Base-by-base conservation (phyloP, 1,140 invertebrate species). In the Drosophila jambulina region DNA sequence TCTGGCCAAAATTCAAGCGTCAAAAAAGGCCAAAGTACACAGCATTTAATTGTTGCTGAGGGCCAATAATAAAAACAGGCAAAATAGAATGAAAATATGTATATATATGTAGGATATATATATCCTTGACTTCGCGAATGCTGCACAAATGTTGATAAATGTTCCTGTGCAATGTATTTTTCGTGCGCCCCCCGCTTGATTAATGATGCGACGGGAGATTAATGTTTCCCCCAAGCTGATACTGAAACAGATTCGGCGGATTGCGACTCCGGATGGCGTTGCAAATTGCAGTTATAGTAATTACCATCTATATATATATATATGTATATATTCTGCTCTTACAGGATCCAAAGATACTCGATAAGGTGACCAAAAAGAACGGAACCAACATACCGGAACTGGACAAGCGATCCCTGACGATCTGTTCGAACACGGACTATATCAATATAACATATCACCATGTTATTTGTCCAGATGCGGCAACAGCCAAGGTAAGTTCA, bases 391-490 rank as follows among this genome's bases (percentile, higher is more conserved):
- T 91, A 15, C 96, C 97, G 58, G 96, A 95, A 75, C 92, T 99
- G 43, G 99, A 99, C 88, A 97, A 99, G 51, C 97, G 98, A 92
- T 99, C 98, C 48, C 93, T 99, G n/a, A 99, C 98, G 51, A 98
- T 99, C 80, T 99, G 99, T 93, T 98, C 98, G 92, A 99, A 99
- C n/a, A 97, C 97, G 21, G 99, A 99, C 94, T 98, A 99, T 93
- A 99, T 99, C 83, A 99, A 99, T 93, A 98, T 99, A 93, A 99
- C 98, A 94, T 99, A 99, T 93, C 98, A 98, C 80, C 98, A 99
- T 93, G 96, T 99, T 79, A 97, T 99, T 40, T 99, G 98, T 92
- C 96, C 97, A 25, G 97, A 98, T 94, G 95, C 96, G 25, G 97
- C 96, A 70, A 98, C 96, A 27, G 98, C 99, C 51, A 98, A 98